These are phyloP conservation scores for Mus minutoides DNA, from an alignment of 2,797 vertebrate species.

Conservation along the genomic window DNA sequence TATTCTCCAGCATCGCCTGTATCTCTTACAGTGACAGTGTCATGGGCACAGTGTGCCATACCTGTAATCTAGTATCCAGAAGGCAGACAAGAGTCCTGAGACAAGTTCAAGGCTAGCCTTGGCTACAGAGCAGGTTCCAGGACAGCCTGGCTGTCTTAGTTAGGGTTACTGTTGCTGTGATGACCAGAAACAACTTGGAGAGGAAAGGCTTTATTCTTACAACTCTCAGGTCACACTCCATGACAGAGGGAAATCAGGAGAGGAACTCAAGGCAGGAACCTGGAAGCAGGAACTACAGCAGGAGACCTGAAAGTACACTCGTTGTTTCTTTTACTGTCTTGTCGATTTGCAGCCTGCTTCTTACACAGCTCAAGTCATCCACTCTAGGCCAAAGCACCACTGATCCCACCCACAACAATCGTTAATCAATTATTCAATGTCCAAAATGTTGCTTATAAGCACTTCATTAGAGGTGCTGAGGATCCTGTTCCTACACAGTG, in stretches of 20 bases:
- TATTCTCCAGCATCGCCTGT: not conserved
- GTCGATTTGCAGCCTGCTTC: not conserved
- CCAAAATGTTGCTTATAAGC: not conserved
- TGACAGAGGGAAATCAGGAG: not conserved
- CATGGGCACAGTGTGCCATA: not conserved
- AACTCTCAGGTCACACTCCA: not conserved
- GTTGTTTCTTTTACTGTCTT: not conserved
- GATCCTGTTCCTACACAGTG: not conserved
- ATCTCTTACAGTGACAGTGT: conserved; percentile 37
- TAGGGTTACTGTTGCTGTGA: not conserved
- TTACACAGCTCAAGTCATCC: not conserved
- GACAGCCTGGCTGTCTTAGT: not conserved
- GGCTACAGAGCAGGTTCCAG: not conserved
- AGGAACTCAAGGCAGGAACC: not conserved
- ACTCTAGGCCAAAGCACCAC: not conserved
- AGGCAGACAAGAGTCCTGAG: not conserved
- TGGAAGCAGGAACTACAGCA: not conserved
- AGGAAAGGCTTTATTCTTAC: not conserved
- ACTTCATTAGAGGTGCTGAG: not conserved
- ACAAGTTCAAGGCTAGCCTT: not conserved
- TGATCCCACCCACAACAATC: not conserved
- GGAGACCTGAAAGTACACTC: not conserved
- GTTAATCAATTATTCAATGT: not conserved
- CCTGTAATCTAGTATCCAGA: not conserved
- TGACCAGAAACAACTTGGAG: not conserved